phyloP scores from a whole-genome alignment of 1,140 invertebrate species.

The Mamestra configurata region DNA sequence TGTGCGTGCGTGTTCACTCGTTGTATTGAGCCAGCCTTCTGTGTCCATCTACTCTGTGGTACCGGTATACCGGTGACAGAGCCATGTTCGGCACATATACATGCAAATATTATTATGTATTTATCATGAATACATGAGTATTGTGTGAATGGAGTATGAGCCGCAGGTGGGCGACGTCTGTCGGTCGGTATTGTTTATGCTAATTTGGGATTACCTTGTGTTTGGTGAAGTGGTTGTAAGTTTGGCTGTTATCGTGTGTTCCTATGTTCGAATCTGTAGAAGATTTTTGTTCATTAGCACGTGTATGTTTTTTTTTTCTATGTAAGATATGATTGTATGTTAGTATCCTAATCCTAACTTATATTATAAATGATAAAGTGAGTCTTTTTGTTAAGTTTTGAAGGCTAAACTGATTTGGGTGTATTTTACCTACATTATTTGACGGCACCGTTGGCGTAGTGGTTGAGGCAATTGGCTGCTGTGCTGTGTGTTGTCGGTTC shows the following conservation, averaged over 20 bases:
- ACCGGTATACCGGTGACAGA: background rate
- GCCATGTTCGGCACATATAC: background rate
- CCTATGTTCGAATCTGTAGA: background rate
- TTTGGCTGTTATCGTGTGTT: background rate
- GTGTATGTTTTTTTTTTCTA: no score
- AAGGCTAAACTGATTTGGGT: no score
- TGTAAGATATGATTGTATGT: no score
- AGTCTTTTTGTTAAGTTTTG: no score
- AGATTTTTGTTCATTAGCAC: background rate
- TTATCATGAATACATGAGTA: conserved; percentile 16
- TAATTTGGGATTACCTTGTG: conserved; percentile 1
- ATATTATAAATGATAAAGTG: no score
- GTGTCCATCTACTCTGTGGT: background rate
- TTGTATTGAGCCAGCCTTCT: background rate
- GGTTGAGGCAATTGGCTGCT: no score
- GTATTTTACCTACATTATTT: no score
- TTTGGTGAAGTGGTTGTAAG: background rate
- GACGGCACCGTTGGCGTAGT: no score
- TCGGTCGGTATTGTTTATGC: background rate
- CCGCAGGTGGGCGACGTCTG: background rate
- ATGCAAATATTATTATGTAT: conserved; percentile 14
- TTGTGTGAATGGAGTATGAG: background rate
- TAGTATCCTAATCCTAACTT: no score
- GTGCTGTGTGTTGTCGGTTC: no score
- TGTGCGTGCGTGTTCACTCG: background rate